Evolutionary conservation across 2,113 vertebrate genomes (phyloP), one percentile per base, ranked within the genome.

Genomic region (Prunella fulvescens): DNA sequence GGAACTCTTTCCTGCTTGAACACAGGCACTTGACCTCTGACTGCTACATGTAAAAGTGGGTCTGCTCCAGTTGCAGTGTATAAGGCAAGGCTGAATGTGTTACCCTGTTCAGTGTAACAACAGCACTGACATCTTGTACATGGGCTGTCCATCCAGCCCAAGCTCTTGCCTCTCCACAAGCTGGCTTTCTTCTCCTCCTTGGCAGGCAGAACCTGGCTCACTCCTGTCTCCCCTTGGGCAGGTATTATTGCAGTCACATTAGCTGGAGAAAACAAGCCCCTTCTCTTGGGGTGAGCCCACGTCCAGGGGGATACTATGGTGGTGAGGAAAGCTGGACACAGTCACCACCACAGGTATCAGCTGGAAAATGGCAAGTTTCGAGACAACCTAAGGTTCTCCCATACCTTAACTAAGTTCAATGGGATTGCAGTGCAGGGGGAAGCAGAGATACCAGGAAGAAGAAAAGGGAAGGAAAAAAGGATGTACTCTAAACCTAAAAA

Each of bases 61-160:
- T 45, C 78, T 79, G 47, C 15, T 87, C 29, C 56, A 85, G 53
- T 25, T 86, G 58, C 67, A 40, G 4, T 14, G 26, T 7, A 61
- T 18, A 35, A 44, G 61, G 24, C 14, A 39, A 50, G 12, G 14
- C 4, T 79, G 37, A 88, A 23, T 8, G 19, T 40, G n/a, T 37
- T 50, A 48, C 7, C 8, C 23, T 24, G 29, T 29, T 33, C 33
- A 44, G 16, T 22, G 33, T 58, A 83, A 26, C 1, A 11, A 28
- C 14, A 47, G 50, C 10, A 3, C n/a, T 70, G 39, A 48, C 56
- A 45, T 12, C 42, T 81, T 81, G 20, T 35, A 26, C 0, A 0
- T 18, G 6, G 40, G 28, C 17, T 57, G 19, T 71, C 48, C 57
- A 40, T 33, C 5, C 44, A 81, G 40, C 12, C 42, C 45, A 51